A percentile compares a stretch with the other conserved stretches of the same genome.
Evolutionary conservation across 2,113 vertebrate species (phyloP).

Genomic region (Psammodynastes pulverulentus): DNA sequence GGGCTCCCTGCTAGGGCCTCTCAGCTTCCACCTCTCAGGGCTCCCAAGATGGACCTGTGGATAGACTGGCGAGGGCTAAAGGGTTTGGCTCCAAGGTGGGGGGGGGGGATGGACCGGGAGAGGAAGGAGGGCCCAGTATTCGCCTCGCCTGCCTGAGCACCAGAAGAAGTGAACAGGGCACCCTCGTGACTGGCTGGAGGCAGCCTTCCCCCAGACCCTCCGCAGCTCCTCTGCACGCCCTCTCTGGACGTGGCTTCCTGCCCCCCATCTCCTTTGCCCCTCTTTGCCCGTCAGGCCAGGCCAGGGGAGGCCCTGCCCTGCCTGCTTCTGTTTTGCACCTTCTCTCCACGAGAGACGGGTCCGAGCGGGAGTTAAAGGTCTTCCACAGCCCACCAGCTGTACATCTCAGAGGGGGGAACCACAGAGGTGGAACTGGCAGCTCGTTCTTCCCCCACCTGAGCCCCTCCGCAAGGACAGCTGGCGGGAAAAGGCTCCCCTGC

Average conservation of each 20-base stretch:
- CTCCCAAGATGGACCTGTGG: neutral
- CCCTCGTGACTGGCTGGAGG: neutral
- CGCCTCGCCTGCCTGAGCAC: neutral
- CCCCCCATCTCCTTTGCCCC: neutral
- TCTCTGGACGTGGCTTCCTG: neutral
- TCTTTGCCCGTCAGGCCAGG: too few relatives aligned
- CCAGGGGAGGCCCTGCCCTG: neutral
- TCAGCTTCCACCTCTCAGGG: neutral
- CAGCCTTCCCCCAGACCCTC: neutral
- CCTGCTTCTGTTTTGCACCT: neutral
- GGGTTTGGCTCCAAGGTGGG: neutral
- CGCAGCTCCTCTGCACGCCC: neutral
- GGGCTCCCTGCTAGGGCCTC: neutral
- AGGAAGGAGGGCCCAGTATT: neutral
- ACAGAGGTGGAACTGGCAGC: neutral
- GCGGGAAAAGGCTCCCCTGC: neutral
- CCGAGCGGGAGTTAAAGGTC: neutral
- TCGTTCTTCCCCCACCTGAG: neutral
- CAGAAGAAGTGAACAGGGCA: neutral
- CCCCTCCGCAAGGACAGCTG: neutral
- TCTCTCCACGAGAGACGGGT: neutral
- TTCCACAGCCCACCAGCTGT: neutral
- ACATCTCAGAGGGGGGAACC: neutral
- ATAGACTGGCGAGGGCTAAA: neutral
- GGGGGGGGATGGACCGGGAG: too few relatives aligned